phyloP scores from a whole-genome alignment of 2,113 vertebrate species.

The Cebidichthys violaceus region DNA sequence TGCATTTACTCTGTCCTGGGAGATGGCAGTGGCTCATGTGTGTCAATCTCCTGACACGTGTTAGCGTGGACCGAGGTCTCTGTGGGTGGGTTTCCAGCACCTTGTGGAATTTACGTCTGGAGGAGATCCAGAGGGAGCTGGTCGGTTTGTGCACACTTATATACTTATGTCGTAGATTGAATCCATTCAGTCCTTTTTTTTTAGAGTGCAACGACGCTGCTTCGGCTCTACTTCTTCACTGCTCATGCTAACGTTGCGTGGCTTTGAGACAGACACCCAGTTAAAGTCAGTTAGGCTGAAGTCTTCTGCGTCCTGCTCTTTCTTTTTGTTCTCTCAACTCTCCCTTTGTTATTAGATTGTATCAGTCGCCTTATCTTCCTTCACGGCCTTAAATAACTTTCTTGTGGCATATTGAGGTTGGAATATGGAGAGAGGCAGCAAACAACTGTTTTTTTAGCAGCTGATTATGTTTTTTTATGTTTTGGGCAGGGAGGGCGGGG shows the following conservation, averaged over 20 bases:
- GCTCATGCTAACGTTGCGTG: neutral
- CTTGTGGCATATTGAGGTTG: constrained; percentile 42
- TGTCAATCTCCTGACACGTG: neutral
- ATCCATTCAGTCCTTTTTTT: constrained; percentile 27
- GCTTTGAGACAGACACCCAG: constrained; percentile 36
- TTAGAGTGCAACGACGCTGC: constrained; percentile 38
- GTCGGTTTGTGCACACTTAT: constrained; percentile 18
- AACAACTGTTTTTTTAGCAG: constrained; percentile 30
- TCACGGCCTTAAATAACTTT: constrained; percentile 50
- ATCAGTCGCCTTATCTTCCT: constrained; percentile 40
- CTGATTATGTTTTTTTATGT: constrained; percentile 30
- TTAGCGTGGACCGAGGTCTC: neutral
- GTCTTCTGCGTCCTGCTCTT: neutral
- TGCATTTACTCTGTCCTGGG: neutral
- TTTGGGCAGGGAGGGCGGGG: neutral
- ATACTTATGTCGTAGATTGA: constrained; percentile 16
- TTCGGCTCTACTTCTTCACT: constrained; percentile 22
- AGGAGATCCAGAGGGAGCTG: constrained; percentile 25
- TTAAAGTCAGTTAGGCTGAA: neutral
- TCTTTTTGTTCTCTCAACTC: neutral
- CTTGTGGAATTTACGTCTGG: constrained; percentile 39
- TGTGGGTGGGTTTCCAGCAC: constrained; percentile 55
- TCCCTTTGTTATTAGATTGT: constrained; percentile 31
- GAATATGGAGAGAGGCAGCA: constrained; percentile 24
- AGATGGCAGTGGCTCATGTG: neutral